phyloP scores from a whole-genome alignment of 2,888 invertebrate genomes.

The Exocentrus adspersus region DNA sequence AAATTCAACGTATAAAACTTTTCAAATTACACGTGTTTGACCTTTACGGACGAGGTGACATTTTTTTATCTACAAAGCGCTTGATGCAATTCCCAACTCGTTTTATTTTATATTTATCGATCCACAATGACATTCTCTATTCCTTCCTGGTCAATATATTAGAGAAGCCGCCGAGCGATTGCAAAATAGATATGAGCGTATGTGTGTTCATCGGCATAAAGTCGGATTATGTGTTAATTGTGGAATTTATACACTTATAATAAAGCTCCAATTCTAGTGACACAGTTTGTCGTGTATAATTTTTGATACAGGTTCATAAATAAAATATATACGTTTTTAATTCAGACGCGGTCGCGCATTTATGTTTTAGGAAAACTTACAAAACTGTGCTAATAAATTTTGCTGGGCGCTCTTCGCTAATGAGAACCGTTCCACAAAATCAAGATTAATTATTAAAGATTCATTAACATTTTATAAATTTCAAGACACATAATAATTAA shows the following conservation, averaged over 20 bases:
- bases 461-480: too few relatives aligned
- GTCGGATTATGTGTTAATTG: constrained; percentile 19
- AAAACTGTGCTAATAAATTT: too few relatives aligned
- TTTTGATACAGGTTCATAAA: too few relatives aligned
- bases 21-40: constrained; percentile 45
- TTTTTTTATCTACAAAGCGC: constrained; percentile 35
- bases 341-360: too few relatives aligned
- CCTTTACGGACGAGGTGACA: constrained; percentile 44
- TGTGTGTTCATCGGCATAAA: constrained; percentile 13
- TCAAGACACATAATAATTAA: too few relatives aligned
- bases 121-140: constrained; percentile 7
- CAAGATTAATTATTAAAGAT: too few relatives aligned
- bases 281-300: too few relatives aligned
- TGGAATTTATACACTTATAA: constrained; percentile 17
- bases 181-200: constrained; percentile 11
- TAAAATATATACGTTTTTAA: too few relatives aligned
- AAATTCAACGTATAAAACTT: constrained; percentile 42
- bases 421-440: too few relatives aligned
- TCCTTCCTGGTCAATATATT: constrained; percentile 11
- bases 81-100: constrained; percentile 25
- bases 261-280: constrained; percentile 3
- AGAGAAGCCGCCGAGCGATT: constrained; percentile 8
- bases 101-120: constrained; percentile 20
- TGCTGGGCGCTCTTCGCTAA: too few relatives aligned
- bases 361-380: too few relatives aligned